Percentiles rank a stretch among this genome's conserved stretches.
These are phyloP conservation scores for Drosophila asahinai DNA, from an alignment of 1,140 invertebrate species.

Conservation along the genomic window DNA sequence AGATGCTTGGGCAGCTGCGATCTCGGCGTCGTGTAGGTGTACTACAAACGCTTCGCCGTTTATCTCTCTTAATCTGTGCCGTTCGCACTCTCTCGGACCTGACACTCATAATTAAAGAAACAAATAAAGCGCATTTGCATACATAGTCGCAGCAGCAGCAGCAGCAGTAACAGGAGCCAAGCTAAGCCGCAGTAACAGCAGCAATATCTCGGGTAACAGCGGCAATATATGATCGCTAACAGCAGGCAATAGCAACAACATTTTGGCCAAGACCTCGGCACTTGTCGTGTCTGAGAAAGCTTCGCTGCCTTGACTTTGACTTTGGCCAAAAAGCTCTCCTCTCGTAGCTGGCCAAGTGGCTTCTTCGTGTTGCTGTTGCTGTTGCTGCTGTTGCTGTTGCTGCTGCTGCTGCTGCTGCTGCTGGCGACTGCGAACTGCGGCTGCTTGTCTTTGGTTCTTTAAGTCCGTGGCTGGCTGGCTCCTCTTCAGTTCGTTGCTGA, in stretches of 20 bases:
- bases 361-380: slow-evolving; percentile 36
- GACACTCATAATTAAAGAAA: slow-evolving; percentile 84
- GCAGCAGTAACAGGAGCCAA: slow-evolving; percentile 10
- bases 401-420: slow-evolving; percentile 38
- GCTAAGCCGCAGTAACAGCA: slow-evolving; percentile 18
- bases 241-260: slow-evolving; percentile 24
- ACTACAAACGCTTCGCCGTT: slow-evolving; percentile 54
- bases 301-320: slow-evolving; percentile 59
- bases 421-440: slow-evolving; percentile 71
- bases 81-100: slow-evolving; percentile 75
- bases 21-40: slow-evolving; percentile 47
- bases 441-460: slow-evolving; percentile 81
- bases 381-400: slow-evolving; percentile 28
- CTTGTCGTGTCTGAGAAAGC: slow-evolving; percentile 77
- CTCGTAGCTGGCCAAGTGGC: slow-evolving; percentile 34
- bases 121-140: slow-evolving; percentile 82
- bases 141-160: slow-evolving; percentile 34
- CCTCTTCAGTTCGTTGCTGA: slow-evolving; percentile 85
- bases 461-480: slow-evolving; percentile 84
- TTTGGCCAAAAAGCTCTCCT: slow-evolving; percentile 44
- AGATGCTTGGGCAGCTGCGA: slow-evolving; percentile 24
- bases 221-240: slow-evolving; percentile 14
- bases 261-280: slow-evolving; percentile 50
- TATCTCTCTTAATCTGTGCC: slow-evolving; percentile 77
- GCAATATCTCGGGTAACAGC: slow-evolving; percentile 10